phyloP scores from a whole-genome alignment of 2,888 invertebrate species.

The Latheticus oryzae region DNA sequence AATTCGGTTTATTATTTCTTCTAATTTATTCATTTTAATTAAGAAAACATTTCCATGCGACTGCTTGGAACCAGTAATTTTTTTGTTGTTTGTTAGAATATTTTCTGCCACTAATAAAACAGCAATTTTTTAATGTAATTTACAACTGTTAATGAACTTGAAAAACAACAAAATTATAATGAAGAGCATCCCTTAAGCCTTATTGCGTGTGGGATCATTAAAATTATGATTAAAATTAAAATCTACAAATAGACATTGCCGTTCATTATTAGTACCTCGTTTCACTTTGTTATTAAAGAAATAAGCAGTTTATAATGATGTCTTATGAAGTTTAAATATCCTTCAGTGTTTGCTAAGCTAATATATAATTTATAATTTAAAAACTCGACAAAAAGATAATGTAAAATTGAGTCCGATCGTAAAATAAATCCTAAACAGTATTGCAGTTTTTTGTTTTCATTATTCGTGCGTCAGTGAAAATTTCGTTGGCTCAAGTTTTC shows the following conservation, averaged over 20 bases:
- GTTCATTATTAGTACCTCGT: constrained; percentile 14
- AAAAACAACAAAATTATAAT: too few species aligned
- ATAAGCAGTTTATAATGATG: constrained; percentile 29
- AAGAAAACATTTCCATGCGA: too few species aligned
- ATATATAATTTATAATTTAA: constrained; percentile 26
- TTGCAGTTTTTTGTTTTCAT: constrained; percentile 11
- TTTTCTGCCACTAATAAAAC: too few species aligned
- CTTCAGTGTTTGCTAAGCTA: constrained; percentile 15
- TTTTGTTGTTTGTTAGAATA: too few species aligned
- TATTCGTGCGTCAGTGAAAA: constrained; percentile 12
- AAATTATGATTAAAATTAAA: constrained; percentile 15
- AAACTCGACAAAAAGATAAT: constrained; percentile 8
- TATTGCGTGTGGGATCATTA: constrained; percentile 11
- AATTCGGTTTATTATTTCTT: too few species aligned
- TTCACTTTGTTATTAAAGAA: constrained; percentile 24
- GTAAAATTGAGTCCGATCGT: constrained; percentile 18
- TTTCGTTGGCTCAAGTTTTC: constrained; percentile 15
- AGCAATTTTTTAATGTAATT: too few species aligned
- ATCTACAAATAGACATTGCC: constrained; percentile 6
- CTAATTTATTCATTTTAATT: too few species aligned
- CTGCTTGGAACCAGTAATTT: too few species aligned
- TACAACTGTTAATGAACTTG: too few species aligned
- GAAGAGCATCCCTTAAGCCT: constrained; percentile 14
- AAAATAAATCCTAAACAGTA: constrained; percentile 14
- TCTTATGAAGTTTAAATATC: constrained; percentile 26